Conservation (phyloP, 2,797 vertebrate species). For the Mus caroli region DNA sequence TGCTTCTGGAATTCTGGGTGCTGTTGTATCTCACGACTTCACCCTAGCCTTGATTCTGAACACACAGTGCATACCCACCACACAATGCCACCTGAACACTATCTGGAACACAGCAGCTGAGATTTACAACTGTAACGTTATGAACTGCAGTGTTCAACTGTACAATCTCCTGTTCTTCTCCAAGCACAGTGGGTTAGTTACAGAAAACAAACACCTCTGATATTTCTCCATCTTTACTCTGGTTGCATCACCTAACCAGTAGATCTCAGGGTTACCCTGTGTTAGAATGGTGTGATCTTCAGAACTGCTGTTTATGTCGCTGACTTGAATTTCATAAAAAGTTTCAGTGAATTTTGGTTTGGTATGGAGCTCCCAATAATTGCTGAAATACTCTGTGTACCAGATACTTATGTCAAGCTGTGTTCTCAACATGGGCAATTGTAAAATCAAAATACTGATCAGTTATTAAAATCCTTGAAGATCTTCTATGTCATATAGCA, state of each 20-base stretch:
- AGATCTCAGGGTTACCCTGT: neutral
- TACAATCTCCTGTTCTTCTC: neutral
- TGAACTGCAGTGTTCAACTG: too few species aligned
- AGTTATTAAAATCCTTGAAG: neutral
- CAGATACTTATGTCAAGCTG: neutral
- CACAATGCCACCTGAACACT: neutral
- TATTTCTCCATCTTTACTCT: neutral
- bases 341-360: neutral
- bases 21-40: neutral
- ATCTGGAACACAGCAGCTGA: neutral
- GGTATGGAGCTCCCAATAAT: neutral
- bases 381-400: neutral
- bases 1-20: neutral
- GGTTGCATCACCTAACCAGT: neutral
- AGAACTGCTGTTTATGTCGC: neutral
- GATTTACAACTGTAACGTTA: neutral
- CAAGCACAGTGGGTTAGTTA: neutral
- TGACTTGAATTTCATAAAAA: neutral
- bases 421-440: neutral
- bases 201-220: neutral
- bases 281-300: neutral
- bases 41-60: neutral
- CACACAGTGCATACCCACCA: neutral
- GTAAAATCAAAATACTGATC: neutral
- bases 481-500: neutral